These are phyloP conservation scores for Catocala nupta DNA, from an alignment of 2,888 invertebrate species.

Conservation along the genomic window DNA sequence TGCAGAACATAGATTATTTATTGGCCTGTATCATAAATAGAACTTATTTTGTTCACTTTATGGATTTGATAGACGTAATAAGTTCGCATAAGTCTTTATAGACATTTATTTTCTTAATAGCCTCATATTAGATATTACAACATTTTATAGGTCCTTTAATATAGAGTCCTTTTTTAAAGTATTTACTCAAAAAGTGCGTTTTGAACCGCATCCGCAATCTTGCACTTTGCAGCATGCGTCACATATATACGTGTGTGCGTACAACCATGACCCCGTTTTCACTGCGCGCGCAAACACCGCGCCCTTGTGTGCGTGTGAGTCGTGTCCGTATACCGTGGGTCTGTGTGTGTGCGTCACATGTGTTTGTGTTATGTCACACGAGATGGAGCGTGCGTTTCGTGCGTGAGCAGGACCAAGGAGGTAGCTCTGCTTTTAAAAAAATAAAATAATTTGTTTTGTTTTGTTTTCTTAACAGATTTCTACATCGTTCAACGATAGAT, in stretches of 20 bases:
- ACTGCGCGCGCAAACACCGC: slow-evolving; percentile 60
- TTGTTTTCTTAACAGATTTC: not conserved
- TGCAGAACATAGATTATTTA: no score
- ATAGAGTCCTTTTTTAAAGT: not conserved
- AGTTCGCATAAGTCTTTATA: no score
- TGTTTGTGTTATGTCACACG: slow-evolving; percentile 72
- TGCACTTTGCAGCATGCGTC: slow-evolving; percentile 55
- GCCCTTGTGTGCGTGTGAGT: slow-evolving; percentile 32
- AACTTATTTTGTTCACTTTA: no score
- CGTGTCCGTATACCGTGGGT: not conserved
- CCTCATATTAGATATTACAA: no score
- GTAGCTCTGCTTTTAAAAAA: slow-evolving; percentile 38
- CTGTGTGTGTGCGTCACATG: slow-evolving; percentile 51
- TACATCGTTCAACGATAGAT: no score
- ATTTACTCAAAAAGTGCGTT: slow-evolving; percentile 13
- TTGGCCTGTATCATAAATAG: no score
- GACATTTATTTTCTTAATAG: no score
- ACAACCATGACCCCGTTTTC: slow-evolving; percentile 81
- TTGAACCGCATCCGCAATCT: slow-evolving; percentile 68
- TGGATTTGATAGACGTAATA: no score
- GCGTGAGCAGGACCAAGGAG: slow-evolving; percentile 17
- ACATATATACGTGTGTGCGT: slow-evolving; percentile 55
- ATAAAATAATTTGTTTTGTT: not conserved
- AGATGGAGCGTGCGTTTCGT: slow-evolving; percentile 53
- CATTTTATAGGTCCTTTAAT: no score